Percentiles rank a stretch among this genome's conserved stretches.
phyloP scores from a whole-genome alignment of 2,113 vertebrate genomes.

The Leptobrachium leishanense region DNA sequence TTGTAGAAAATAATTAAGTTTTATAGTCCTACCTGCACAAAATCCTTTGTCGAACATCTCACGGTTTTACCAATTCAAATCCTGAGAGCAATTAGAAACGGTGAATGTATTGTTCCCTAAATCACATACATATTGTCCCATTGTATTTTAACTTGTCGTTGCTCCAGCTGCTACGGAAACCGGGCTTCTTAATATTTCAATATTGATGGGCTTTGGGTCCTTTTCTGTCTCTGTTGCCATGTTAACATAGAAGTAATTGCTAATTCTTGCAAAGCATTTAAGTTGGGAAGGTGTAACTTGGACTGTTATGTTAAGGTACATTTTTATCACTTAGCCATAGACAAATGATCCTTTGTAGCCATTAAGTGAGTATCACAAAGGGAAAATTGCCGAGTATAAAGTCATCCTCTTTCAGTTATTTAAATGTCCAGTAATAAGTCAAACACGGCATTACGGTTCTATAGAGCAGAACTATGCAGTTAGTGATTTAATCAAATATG shows the following conservation, averaged over 20 bases:
- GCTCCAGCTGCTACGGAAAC: conserved; percentile 47
- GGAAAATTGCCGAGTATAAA: conserved; percentile 26
- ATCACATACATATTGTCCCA: conserved; percentile 61
- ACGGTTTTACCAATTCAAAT: conserved; percentile 76
- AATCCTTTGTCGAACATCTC: conserved; percentile 74
- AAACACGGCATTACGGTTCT: conserved; percentile 21
- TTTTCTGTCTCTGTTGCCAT: conserved; percentile 38
- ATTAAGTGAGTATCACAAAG: conserved; percentile 31
- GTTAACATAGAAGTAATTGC: conserved; percentile 48
- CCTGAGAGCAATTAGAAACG: conserved; percentile 75
- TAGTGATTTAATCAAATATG: no score
- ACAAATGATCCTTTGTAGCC: conserved; percentile 35
- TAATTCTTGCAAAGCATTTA: conserved; percentile 39
- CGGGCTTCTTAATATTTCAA: conserved; percentile 51
- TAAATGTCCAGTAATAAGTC: conserved; percentile 35
- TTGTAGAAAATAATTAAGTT: conserved; percentile 90
- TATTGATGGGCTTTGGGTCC: conserved; percentile 37
- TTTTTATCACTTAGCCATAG: conserved; percentile 37
- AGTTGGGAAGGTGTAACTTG: conserved; percentile 27
- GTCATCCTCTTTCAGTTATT: no score
- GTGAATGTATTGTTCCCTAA: conserved; percentile 56
- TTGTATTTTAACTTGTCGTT: conserved; percentile 53
- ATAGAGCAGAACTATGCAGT: background rate
- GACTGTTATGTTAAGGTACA: conserved; percentile 31
- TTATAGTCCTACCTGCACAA: conserved; percentile 83